phyloP scores from a whole-genome alignment of 1,140 invertebrate species.

The Anadara kagoshimensis region DNA sequence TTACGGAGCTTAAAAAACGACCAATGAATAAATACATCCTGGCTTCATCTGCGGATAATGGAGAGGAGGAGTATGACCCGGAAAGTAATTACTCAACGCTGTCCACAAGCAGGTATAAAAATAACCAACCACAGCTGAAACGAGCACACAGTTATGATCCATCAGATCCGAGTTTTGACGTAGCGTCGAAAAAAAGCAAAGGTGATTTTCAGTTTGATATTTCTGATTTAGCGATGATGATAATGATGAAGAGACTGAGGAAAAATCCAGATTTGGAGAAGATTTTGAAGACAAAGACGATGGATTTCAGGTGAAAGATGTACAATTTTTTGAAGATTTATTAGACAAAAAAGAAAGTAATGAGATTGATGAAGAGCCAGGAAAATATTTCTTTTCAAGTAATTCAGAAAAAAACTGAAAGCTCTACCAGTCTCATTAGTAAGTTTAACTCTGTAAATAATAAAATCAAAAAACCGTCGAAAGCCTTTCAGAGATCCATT shows the following conservation, averaged over 20 bases:
- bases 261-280: not conserved
- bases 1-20: conserved; percentile 77
- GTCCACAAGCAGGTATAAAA: too few relatives aligned
- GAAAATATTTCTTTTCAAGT: not conserved
- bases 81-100: conserved; percentile 57
- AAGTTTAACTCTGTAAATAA: too few relatives aligned
- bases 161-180: conserved; percentile 15
- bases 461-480: not conserved
- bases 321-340: conserved; percentile 14
- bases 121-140: conserved; percentile 4
- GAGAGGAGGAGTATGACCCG: conserved; percentile 60
- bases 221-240: conserved; percentile 47
- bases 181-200: conserved; percentile 23
- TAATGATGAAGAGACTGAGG: conserved; percentile 33
- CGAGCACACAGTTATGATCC: conserved; percentile 29
- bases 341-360: conserved; percentile 2
- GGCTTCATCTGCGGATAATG: not conserved
- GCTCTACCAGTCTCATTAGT: too few relatives aligned
- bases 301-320: conserved; percentile 7
- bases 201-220: conserved; percentile 29
- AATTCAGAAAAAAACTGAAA: not conserved
- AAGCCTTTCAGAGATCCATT: not conserved
- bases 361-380: not conserved
- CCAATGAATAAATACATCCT: not conserved
- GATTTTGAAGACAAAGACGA: not conserved